These are phyloP conservation scores for Megalopta genalis DNA, from an alignment of 1,140 invertebrate genomes.

Conservation along the genomic window DNA sequence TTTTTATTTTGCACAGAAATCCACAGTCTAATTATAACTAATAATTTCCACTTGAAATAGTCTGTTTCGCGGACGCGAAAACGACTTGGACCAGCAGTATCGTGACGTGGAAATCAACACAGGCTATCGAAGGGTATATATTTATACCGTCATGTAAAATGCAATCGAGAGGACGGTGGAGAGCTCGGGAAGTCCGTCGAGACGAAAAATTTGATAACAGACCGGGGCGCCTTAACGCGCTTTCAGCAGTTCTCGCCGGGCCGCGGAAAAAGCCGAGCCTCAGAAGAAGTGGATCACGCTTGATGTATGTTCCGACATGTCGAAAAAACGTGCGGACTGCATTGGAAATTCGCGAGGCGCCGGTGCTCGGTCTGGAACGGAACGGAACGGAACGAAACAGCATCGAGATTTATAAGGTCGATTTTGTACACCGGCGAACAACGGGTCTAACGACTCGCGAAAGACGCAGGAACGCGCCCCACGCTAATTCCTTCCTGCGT, in stretches of 20 bases:
- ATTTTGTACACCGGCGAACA: constrained; percentile 20
- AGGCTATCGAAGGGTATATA: background rate
- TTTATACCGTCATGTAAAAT: background rate
- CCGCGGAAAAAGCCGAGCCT: constrained; percentile 15
- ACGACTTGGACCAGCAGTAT: no score
- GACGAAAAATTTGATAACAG: constrained; percentile 31
- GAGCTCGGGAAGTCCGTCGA: background rate
- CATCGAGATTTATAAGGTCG: constrained; percentile 22
- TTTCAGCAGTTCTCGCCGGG: constrained; percentile 9
- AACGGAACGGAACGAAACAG: background rate
- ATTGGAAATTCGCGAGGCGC: constrained; percentile 41
- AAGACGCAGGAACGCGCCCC: background rate
- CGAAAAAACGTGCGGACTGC: constrained; percentile 14
- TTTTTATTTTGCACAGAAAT: no score
- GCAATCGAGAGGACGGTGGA: no score
- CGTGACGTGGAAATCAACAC: no score
- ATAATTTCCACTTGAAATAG: no score
- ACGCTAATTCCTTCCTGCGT: constrained; percentile 20
- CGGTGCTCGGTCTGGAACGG: background rate
- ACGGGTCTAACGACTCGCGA: constrained; percentile 15
- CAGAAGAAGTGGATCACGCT: constrained; percentile 20
- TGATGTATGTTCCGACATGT: constrained; percentile 25
- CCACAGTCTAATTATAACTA: no score
- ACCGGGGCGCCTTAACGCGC: background rate
- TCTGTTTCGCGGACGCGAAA: no score